These are phyloP conservation scores for Hyphantria cunea DNA, from an alignment of 1,140 invertebrate species.

Conservation along the genomic window DNA sequence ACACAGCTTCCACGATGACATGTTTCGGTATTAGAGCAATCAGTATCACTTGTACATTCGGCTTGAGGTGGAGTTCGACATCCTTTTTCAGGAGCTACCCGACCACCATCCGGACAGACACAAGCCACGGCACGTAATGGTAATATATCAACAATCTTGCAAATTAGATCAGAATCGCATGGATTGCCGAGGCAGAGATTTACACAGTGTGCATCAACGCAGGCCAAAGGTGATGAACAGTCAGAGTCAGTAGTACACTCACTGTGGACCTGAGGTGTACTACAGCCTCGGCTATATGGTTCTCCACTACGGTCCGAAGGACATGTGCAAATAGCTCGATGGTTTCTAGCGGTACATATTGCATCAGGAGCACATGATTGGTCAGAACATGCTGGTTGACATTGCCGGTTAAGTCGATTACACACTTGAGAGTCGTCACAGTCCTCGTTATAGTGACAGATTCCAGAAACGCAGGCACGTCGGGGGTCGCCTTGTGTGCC, in stretches of 20 bases:
- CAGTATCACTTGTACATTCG: slow-evolving; percentile 87
- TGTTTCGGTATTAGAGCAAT: slow-evolving; percentile 87
- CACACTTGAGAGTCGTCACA: slow-evolving; percentile 93
- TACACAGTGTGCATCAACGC: slow-evolving; percentile 88
- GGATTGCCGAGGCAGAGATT: slow-evolving; percentile 89
- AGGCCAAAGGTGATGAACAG: slow-evolving; percentile 88
- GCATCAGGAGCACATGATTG: slow-evolving; percentile 90
- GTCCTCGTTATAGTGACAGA: slow-evolving; percentile 94
- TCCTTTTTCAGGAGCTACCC: slow-evolving; percentile 82
- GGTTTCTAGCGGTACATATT: slow-evolving; percentile 87
- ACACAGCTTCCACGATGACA: slow-evolving; percentile 90
- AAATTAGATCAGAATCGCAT: slow-evolving; percentile 89
- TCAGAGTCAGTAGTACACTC: slow-evolving; percentile 90
- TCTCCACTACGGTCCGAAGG: slow-evolving; percentile 88
- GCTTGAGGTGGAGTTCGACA: slow-evolving; percentile 78
- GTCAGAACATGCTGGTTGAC: slow-evolving; percentile 90
- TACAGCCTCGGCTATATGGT: slow-evolving; percentile 88
- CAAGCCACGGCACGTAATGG: slow-evolving; percentile 92
- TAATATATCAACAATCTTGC: slow-evolving; percentile 89
- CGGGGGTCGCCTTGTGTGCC: slow-evolving; percentile 93
- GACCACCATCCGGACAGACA: slow-evolving; percentile 86
- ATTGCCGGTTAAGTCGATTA: slow-evolving; percentile 91
- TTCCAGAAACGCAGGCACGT: slow-evolving; percentile 90
- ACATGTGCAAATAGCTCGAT: slow-evolving; percentile 91
- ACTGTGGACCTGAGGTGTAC: slow-evolving; percentile 64